Evolutionary conservation across 2,888 invertebrate genomes (phyloP).

Genomic region (Xestia xanthographa): DNA sequence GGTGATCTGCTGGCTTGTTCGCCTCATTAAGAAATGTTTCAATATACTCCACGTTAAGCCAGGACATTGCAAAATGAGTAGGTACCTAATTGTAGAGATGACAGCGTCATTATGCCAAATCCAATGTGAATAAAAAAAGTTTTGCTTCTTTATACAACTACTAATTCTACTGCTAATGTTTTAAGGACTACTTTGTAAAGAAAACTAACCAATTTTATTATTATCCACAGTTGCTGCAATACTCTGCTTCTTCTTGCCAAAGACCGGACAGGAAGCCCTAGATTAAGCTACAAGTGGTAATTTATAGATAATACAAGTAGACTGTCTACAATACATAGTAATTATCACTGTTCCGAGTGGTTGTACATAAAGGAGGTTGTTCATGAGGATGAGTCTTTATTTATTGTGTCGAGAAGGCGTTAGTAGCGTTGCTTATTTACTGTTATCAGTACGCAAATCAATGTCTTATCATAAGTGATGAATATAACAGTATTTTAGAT

Average conservation of each 20-base stretch:
- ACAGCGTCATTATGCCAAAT: background rate
- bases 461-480: slow-evolving; percentile 81
- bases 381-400: slow-evolving; percentile 85
- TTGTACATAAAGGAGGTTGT: slow-evolving; percentile 87
- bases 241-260: slow-evolving; percentile 94
- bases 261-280: slow-evolving; percentile 93
- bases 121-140: background rate
- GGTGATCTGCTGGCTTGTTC: background rate
- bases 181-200: background rate
- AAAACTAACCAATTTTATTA: slow-evolving; percentile 12
- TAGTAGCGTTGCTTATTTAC: slow-evolving; percentile 78
- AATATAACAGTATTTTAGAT: slow-evolving; percentile 88
- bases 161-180: background rate
- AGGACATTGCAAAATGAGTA: background rate
- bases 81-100: background rate
- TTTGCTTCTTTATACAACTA: background rate
- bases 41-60: background rate
- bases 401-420: slow-evolving; percentile 69
- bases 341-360: slow-evolving; percentile 76
- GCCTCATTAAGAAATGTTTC: background rate
- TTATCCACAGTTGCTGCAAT: slow-evolving; percentile 92
- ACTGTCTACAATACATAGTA: slow-evolving; percentile 70
- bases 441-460: slow-evolving; percentile 82
- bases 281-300: slow-evolving; percentile 87
- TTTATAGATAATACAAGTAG: slow-evolving; percentile 83